Evolutionary conservation across 2,113 vertebrate species (phyloP), one percentile per base, ranked within the genome.

Genomic region (Oncorhynchus clarkii): DNA sequence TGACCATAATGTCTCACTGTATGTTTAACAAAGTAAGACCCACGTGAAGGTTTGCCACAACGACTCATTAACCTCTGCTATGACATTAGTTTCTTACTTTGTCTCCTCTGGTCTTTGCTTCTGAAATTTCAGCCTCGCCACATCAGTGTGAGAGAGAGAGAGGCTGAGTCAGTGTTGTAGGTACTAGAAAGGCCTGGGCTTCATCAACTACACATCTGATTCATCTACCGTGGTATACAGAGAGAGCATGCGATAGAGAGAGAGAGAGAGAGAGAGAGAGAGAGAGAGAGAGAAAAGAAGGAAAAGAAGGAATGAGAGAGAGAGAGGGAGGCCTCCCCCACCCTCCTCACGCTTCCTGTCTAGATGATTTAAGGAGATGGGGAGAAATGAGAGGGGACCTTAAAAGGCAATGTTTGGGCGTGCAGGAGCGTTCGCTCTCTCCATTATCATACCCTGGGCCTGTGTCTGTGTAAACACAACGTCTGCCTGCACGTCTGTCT

Each of bases 371-470:
- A 79, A 73, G 72, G 75, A 87, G 86, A 88, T 87, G 82, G 73
- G 82, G 66, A 74, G 80, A 90, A 88, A 83, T 82, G 81, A 86
- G 84, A 82, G 65, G 78, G 76, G 70, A 72, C 88, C 88, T 85
- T 90, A 90, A 87, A 90, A 88, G 88, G 88, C 78, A 85, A 88
- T 90, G 87, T 88, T 85, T 86, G 79, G 81, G 75, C 73, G 66
- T 71, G 67, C 76, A 34, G 39, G 78, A 57, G 64, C 29, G 60
- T 75, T 66, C 39, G 13, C 76, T 78, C 75, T 18, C 80, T 79
- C 74, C 81, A 79, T 78, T 88, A 85, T 86, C 82, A 81, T 48
- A 49, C 69, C 70, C 39, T 65, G 71, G 51, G 79, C 70, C 73
- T 54, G 69, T 75, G 77, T 78, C 78, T 84, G 74, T 85, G 75